Percentiles rank a stretch among this genome's conserved stretches.
phyloP scores from a whole-genome alignment of 2,888 invertebrate genomes.

The Tinea semifulvella region DNA sequence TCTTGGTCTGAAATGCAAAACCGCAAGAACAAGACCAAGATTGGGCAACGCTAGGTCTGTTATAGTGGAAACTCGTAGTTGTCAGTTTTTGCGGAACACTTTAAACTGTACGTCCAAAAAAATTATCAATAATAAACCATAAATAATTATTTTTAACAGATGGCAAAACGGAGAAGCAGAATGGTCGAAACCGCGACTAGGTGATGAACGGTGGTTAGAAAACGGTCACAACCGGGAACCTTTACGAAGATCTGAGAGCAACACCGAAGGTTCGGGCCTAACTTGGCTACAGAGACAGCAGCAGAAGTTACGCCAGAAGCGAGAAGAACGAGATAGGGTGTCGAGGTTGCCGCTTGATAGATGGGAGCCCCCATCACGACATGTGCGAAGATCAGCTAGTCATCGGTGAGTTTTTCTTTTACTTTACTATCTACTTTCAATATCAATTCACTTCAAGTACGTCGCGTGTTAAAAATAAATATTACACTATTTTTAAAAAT shows the following conservation, averaged over 20 bases:
- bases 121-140: too few relatives aligned
- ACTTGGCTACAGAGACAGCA: constrained; percentile 88
- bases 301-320: constrained; percentile 79
- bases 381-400: constrained; percentile 59
- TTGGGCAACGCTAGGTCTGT: too few relatives aligned
- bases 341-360: constrained; percentile 76
- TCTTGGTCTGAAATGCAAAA: too few relatives aligned
- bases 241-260: constrained; percentile 43
- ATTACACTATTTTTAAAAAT: too few relatives aligned
- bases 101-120: too few relatives aligned
- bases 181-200: constrained; percentile 43
- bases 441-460: too few relatives aligned
- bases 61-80: too few relatives aligned
- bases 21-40: too few relatives aligned
- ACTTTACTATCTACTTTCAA: too few relatives aligned
- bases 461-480: too few relatives aligned
- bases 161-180: constrained; percentile 55
- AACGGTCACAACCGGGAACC: constrained; percentile 40
- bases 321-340: constrained; percentile 77
- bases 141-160: constrained; percentile 36
- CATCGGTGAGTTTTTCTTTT: constrained; percentile 41
- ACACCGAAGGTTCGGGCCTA: constrained; percentile 53
- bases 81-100: too few relatives aligned
- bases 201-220: constrained; percentile 53
- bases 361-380: constrained; percentile 53